These are phyloP conservation scores for Nephrotoma appendiculata DNA, from an alignment of 2,888 invertebrate genomes.

Conservation along the genomic window DNA sequence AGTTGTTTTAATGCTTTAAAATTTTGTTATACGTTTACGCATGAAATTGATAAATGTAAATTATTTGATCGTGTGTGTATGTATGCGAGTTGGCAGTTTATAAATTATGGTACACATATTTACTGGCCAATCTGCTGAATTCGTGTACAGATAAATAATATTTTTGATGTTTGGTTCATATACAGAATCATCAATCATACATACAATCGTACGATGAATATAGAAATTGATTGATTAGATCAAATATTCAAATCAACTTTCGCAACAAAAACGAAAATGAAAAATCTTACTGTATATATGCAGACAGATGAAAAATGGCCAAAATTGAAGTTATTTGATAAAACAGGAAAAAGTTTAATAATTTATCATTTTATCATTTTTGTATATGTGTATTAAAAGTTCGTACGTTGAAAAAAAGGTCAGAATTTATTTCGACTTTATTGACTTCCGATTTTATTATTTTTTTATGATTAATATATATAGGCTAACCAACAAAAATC, in stretches of 20 bases:
- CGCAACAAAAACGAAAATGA: not conserved
- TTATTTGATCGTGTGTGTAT: not conserved
- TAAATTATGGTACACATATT: too few species aligned
- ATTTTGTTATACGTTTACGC: not conserved
- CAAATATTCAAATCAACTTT: not conserved
- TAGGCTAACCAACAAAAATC: not conserved
- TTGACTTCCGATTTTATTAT: not conserved
- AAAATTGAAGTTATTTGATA: not conserved
- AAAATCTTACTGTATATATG: not conserved
- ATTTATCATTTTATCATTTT: not conserved
- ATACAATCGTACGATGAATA: not conserved
- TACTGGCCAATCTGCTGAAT: not conserved
- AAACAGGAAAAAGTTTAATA: not conserved
- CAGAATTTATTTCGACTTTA: not conserved
- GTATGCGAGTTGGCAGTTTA: not conserved
- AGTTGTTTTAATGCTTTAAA: not conserved
- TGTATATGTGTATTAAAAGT: not conserved
- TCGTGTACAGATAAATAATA: not conserved
- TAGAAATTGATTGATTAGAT: not conserved
- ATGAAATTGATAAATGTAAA: not conserved
- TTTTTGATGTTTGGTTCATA: not conserved
- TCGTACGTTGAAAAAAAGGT: not conserved
- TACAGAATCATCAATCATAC: not conserved
- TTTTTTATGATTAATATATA: not conserved
- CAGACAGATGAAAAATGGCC: not conserved